Evolutionary conservation across 2,797 vertebrate species (phyloP).

Genomic region (Ctenopoma kingsleyae): DNA sequence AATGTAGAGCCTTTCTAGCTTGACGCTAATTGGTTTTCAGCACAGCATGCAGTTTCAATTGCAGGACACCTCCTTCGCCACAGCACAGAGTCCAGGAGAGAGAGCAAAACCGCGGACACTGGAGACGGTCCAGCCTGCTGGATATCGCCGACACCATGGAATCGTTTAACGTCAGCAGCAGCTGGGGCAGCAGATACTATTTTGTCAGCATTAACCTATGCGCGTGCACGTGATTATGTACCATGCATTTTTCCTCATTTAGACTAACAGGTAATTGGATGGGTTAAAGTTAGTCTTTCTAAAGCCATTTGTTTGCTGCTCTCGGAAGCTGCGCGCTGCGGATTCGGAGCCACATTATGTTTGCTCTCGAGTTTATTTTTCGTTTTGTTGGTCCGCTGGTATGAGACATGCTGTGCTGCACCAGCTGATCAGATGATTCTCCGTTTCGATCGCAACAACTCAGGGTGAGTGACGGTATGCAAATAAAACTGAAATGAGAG

Average conservation of each 20-base stretch:
- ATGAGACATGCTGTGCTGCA: constrained; percentile 9
- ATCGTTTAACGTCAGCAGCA: not conserved
- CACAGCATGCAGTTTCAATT: constrained; percentile 41
- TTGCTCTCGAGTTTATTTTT: constrained; percentile 18
- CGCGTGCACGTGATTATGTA: constrained; percentile 3
- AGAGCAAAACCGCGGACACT: not conserved
- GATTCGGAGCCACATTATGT: constrained; percentile 33
- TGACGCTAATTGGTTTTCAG: constrained; percentile 27
- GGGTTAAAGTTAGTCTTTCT: constrained; percentile 2
- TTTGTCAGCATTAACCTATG: constrained; percentile 3
- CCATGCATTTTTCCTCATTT: not conserved
- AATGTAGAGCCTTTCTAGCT: rapidly evolving
- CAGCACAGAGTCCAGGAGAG: constrained; percentile 7
- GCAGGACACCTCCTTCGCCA: constrained; percentile 33
- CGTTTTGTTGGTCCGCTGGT: constrained; percentile 25
- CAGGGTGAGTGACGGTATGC: constrained; percentile 31
- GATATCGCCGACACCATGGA: not conserved
- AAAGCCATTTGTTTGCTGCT: not conserved
- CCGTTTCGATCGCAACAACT: constrained; percentile 2
- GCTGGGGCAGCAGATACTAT: not conserved
- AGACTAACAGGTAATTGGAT: constrained; percentile 4
- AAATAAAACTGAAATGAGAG: not conserved
- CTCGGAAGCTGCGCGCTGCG: constrained; percentile 9
- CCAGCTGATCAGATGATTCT: constrained; percentile 27
- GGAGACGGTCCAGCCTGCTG: not conserved